Conservation (phyloP, 2,888 invertebrate genomes). For the Lagria hirta region DNA sequence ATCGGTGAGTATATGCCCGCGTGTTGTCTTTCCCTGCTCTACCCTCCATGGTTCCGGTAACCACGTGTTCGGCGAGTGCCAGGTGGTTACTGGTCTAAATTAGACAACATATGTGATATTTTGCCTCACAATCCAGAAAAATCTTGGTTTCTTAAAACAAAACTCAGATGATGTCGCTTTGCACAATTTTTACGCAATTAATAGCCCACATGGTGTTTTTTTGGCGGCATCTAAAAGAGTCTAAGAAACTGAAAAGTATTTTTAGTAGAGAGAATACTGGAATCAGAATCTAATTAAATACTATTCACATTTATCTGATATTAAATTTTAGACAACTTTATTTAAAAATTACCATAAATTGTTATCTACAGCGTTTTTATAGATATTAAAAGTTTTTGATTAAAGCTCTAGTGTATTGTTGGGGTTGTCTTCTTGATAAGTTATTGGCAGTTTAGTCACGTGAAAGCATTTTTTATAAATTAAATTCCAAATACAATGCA, state of each 20-base stretch:
- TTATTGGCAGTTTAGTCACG: no score
- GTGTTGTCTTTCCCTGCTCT: slow-evolving; percentile 16
- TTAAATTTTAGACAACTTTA: no score
- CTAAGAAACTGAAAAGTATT: no score
- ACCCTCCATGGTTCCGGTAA: slow-evolving; percentile 41
- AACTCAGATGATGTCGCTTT: slow-evolving; percentile 8
- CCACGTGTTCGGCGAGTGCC: slow-evolving; percentile 53
- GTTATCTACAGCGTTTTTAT: no score
- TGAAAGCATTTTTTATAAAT: slow-evolving; percentile 17
- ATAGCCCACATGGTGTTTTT: slow-evolving; percentile 17
- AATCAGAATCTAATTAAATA: no score
- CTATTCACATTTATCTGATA: no score
- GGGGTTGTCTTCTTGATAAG: no score
- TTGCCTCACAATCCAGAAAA: slow-evolving; percentile 35
- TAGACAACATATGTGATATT: slow-evolving; percentile 51
- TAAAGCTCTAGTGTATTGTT: no score
- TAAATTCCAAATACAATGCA: slow-evolving; percentile 15
- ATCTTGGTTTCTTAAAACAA: slow-evolving; percentile 23
- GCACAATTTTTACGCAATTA: slow-evolving; percentile 16
- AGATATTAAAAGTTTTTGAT: no score
- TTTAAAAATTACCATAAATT: no score
- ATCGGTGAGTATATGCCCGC: slow-evolving; percentile 18
- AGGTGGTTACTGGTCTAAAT: slow-evolving; percentile 51
- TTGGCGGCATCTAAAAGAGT: no score
- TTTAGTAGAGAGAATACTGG: no score